Conservation (phyloP, 1,140 invertebrate species). For the Cydia fagiglandana region DNA sequence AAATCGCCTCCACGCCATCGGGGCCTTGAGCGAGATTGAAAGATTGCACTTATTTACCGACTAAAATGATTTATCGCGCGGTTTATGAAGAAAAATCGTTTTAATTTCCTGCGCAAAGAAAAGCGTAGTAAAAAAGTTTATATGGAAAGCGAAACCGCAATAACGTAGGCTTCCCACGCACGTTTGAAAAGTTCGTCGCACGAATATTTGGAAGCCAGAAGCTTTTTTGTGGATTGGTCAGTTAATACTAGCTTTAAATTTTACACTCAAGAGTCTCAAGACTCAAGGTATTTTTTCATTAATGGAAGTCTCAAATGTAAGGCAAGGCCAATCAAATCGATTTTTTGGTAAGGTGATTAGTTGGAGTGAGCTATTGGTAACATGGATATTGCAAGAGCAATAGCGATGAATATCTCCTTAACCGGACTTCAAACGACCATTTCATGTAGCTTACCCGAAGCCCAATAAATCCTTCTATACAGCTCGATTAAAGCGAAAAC, state of each 20-base stretch:
- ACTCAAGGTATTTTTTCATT: neutral
- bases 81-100: slow-evolving; percentile 32
- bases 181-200: neutral
- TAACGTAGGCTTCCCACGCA: neutral
- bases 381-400: no score
- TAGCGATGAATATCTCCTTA: no score
- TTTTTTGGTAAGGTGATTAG: no score
- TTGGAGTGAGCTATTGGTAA: no score
- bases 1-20: slow-evolving; percentile 21
- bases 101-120: slow-evolving; percentile 29
- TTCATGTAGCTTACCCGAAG: no score
- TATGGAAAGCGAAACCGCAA: slow-evolving; percentile 1
- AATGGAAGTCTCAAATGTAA: neutral
- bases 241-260: neutral
- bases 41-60: slow-evolving; percentile 39
- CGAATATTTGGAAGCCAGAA: neutral
- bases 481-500: no score
- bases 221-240: neutral
- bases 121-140: slow-evolving; percentile 21
- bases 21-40: slow-evolving; percentile 40
- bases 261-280: no score
- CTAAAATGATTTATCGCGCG: slow-evolving; percentile 29
- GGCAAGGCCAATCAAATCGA: no score
- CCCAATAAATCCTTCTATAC: no score
- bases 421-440: no score